Evolutionary conservation across 2,113 vertebrate genomes (phyloP).

Genomic region (Caranx melampygus): DNA sequence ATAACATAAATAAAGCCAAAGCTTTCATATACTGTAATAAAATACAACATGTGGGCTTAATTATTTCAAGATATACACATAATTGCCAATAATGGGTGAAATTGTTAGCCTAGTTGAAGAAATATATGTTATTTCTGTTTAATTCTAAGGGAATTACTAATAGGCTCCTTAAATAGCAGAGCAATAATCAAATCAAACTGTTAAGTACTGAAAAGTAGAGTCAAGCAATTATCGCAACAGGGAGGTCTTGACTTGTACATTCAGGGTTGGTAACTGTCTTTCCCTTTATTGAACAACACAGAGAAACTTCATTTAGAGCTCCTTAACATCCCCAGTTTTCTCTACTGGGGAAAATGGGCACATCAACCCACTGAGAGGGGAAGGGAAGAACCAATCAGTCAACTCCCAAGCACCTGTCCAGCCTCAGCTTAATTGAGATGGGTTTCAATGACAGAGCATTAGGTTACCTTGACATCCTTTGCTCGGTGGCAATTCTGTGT

Average conservation of each 20-base stretch:
- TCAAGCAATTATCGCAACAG: conserved; percentile 19
- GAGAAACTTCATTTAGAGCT: conserved; percentile 39
- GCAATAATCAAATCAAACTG: background rate
- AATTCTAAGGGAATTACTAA: background rate
- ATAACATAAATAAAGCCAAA: background rate
- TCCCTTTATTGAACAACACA: conserved; percentile 37
- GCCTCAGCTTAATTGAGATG: conserved; percentile 66
- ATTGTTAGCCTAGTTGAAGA: background rate
- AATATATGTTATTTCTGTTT: background rate
- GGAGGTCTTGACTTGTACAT: conserved; percentile 17
- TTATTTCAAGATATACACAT: background rate
- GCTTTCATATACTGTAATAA: background rate
- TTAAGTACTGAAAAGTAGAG: background rate
- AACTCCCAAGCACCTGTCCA: conserved; percentile 55
- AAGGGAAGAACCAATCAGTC: conserved; percentile 52
- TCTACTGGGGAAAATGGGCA: conserved; percentile 44
- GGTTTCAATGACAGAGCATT: conserved; percentile 60
- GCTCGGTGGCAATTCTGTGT: conserved; percentile 52
- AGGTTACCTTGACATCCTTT: conserved; percentile 60
- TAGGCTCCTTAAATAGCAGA: background rate
- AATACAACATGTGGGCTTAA: background rate
- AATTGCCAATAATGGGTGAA: background rate
- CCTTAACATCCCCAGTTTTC: conserved; percentile 20
- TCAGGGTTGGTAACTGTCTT: conserved; percentile 23
- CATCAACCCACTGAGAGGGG: conserved; percentile 32